Evolutionary conservation across 2,888 invertebrate species (phyloP), one percentile per base, ranked within the genome.

Genomic region (Acanthosepion lycidas): DNA sequence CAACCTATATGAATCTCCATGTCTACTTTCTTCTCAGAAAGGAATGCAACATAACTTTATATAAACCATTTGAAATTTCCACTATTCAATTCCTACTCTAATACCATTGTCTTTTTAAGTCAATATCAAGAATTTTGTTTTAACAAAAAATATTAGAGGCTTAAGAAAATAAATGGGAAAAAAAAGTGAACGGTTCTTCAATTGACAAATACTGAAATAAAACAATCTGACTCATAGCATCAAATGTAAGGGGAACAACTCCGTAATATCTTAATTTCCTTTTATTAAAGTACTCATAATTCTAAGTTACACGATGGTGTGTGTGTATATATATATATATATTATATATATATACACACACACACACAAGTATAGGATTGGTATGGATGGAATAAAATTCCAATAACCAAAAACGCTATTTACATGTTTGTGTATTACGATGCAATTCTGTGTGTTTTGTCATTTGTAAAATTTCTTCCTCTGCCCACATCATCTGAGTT

Each of bases 211-310:
- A 42, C 42, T 78, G 78, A 78, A 78, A 78, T 78, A n/a, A 78
- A 78, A 78, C 55, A 2, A 55, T 55, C 18, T 78, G 64, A 64
- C 78, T 78, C 78, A 78, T 78, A 28, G 28, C 28, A 78, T 78
- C 78, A 78, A 78, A 78, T 78, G 26, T 78, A 78, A n/a, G 78
- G 78, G 78, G 78, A 78, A 78, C 78, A 78, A 78, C 78, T 78
- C 78, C 28, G 28, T n/a, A 78, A 78, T 78, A 78, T 78, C 78
- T 78, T 78, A 78, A 78, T 78, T 78, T n/a, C 78, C 78, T 78
- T 78, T 78, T 78, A 78, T 78, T n/a, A 26, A 78, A 28, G 15
- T 20, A 15, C 20, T 18, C 18, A 55, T 4, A 55, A 55, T 55
- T 55, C 15, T 15, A 55, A 55, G 55, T 15, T 55, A 55, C 42